These are phyloP conservation scores for Copidosoma floridanum DNA, from an alignment of 1,140 invertebrate genomes.

Conservation along the genomic window DNA sequence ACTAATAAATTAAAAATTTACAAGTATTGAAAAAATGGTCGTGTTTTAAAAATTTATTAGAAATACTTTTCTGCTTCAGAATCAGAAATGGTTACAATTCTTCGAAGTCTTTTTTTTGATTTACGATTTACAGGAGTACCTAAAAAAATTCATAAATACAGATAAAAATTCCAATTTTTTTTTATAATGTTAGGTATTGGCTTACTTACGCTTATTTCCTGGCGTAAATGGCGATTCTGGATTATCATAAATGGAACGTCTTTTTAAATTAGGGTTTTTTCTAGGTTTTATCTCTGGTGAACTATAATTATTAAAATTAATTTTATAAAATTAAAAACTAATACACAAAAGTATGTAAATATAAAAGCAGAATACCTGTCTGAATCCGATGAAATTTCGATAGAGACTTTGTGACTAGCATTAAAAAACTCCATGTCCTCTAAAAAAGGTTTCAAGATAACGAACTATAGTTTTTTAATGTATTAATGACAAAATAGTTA, in stretches of 20 bases:
- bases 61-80: not conserved
- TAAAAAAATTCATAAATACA: not conserved
- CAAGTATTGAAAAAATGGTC: too few relatives aligned
- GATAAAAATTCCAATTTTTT: not conserved
- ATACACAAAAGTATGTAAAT: not conserved
- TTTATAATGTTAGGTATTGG: too few relatives aligned
- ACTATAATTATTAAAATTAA: not conserved
- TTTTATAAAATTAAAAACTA: not conserved
- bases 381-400: conserved; percentile 11
- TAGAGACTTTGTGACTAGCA: conserved; percentile 13
- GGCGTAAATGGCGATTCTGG: not conserved
- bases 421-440: conserved; percentile 17
- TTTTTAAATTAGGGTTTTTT: not conserved
- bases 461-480: too few relatives aligned
- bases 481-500: not conserved
- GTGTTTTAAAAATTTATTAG: too few relatives aligned
- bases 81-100: not conserved
- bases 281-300: not conserved
- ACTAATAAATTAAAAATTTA: too few relatives aligned
- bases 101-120: not conserved
- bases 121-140: conserved; percentile 1
- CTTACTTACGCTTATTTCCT: not conserved
- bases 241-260: conserved; percentile 22
- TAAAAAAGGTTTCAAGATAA: too few relatives aligned
- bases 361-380: conserved; percentile 10